Conservation (phyloP, 2,113 vertebrate genomes). For the Gavialis gangeticus region DNA sequence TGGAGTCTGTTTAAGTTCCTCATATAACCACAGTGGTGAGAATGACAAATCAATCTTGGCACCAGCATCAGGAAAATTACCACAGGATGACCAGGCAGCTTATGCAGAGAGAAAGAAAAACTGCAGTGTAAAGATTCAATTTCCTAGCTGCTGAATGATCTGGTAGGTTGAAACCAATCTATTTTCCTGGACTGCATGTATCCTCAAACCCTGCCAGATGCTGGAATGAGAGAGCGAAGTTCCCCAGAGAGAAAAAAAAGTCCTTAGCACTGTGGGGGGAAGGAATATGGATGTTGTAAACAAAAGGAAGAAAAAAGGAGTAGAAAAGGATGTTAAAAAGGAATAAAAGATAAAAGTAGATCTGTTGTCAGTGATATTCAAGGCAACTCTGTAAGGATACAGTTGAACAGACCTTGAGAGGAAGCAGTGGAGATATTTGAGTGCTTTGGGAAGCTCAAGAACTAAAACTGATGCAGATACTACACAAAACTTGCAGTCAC, state of each 20-base stretch:
- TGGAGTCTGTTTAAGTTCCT: background rate
- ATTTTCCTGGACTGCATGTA: slow-evolving; percentile 6
- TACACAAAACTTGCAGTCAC: background rate
- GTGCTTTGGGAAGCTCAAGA: background rate
- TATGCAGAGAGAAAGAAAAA: slow-evolving; percentile 24
- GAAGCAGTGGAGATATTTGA: background rate
- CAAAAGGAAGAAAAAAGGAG: background rate
- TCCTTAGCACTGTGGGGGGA: background rate
- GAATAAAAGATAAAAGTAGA: background rate
- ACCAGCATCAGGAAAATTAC: background rate
- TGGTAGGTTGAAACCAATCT: background rate
- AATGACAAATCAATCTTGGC: slow-evolving; percentile 22
- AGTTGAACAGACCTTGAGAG: background rate
- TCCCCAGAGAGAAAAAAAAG: background rate
- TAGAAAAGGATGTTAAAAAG: background rate
- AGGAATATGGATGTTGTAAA: background rate
- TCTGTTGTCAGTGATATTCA: background rate
- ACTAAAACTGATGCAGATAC: background rate
- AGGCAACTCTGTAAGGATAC: background rate
- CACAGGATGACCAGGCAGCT: background rate
- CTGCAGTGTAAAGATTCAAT: slow-evolving; percentile 13
- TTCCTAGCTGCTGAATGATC: background rate
- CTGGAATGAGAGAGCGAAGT: background rate
- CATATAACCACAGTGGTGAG: background rate
- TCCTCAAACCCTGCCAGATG: slow-evolving; percentile 13